Evolutionary conservation across 2,797 vertebrate genomes (phyloP).

Genomic region (Silurus aristotelis): DNA sequence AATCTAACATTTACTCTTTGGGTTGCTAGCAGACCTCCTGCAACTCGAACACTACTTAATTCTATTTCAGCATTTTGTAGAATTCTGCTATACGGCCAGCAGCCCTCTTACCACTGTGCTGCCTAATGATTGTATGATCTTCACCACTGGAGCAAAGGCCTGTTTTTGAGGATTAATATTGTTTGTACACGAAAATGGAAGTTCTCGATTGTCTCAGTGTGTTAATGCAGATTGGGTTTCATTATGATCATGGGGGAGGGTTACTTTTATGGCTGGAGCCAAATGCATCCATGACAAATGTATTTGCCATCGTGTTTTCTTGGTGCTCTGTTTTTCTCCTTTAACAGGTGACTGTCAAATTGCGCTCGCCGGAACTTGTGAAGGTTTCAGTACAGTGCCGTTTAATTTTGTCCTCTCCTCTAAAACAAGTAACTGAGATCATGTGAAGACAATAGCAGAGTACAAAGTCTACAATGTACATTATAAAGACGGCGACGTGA

Average conservation of each 20-base stretch:
- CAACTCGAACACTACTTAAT: too few species aligned
- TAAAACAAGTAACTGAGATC: too few species aligned
- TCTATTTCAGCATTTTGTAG: neutral
- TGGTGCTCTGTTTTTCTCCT: slow-evolving; percentile 77
- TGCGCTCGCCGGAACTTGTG: slow-evolving; percentile 22
- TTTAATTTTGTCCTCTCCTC: neutral
- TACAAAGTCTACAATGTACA: too few species aligned
- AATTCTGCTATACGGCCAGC: neutral
- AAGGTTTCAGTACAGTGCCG: neutral
- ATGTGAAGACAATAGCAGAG: too few species aligned
- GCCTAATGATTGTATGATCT: neutral
- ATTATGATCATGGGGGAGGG: neutral
- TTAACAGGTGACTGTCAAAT: slow-evolving; percentile 75
- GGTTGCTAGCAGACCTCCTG: neutral
- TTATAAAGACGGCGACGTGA: too few species aligned
- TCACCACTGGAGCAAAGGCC: neutral
- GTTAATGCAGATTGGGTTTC: neutral
- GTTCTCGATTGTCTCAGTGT: neutral
- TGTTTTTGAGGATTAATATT: neutral
- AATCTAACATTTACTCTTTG: neutral
- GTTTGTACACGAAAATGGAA: neutral
- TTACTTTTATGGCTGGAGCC: neutral
- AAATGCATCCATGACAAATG: slow-evolving; percentile 43
- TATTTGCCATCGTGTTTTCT: slow-evolving; percentile 66
- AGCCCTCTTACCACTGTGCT: too few species aligned